Evolutionary conservation across 2,113 vertebrate genomes (phyloP), one percentile per base, ranked within the genome.

Genomic region (Vireo altiloquus): DNA sequence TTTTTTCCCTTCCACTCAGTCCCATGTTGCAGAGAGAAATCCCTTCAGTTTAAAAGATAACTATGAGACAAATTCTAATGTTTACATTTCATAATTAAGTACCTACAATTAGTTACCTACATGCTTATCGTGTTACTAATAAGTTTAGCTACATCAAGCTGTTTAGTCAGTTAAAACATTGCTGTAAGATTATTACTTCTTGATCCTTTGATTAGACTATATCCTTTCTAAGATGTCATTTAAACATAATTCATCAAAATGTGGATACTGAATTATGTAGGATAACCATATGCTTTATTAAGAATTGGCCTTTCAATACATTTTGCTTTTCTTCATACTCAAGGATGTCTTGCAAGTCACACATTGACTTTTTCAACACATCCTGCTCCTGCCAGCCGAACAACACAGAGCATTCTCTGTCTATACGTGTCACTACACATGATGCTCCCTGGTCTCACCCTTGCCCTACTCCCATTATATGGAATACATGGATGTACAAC

Each of bases 21-120:
- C 93, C 68, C 92, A 89, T 16, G 64, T 33, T 77, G 68, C 74
- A 16, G 14, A 74, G 20, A 71, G 52, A 90, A 96, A 94, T 92
- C 87, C 81, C 74, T 40, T 60, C 81, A 91, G 77, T 96, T 95
- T 82, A 82, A 88, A 88, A 94, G 72, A 89, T 81, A 90, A 56
- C 83, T 52, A 42, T 20, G 50, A 90, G 52, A 92, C 52, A 93
- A 95, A 89, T 75, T 83, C 52, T 50, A 46, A 76, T 76, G 69
- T 94, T 97, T 94, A 79, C 89, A 42, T 68, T 94, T 87, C 16
- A 79, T 89, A 82, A 91, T 96, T 94, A 94, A 92, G 28, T 91
- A 84, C 69, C 65, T 76, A 60, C 53, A 89, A 95, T 92, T 95
- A 94, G 87, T 92, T 92, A 94, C 74, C 77, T 89, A 76, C 70